These are phyloP conservation scores for Drosophila suboccidentalis DNA, from an alignment of 2,888 invertebrate genomes.

Conservation along the genomic window DNA sequence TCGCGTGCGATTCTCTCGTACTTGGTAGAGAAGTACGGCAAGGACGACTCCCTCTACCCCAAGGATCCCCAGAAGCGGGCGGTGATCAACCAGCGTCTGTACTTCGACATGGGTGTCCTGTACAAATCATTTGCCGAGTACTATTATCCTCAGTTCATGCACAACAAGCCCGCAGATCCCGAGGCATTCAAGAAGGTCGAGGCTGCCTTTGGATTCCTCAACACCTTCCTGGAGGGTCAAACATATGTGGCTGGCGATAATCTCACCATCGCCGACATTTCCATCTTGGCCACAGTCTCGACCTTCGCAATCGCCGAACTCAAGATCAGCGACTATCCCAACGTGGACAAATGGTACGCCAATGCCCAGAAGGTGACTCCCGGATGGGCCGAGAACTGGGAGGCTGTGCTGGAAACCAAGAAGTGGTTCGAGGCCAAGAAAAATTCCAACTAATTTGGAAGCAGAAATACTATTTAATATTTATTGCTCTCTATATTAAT, in stretches of 20 bases:
- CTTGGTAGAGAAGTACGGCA: constrained; percentile 92
- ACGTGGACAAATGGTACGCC: constrained; percentile 88
- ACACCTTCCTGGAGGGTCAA: constrained; percentile 90
- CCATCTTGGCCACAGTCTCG: constrained; percentile 89
- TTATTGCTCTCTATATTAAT: neutral
- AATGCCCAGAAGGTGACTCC: constrained; percentile 87
- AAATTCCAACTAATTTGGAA: neutral
- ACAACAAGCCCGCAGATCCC: constrained; percentile 87
- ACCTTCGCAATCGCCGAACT: constrained; percentile 89
- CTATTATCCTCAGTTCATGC: constrained; percentile 88
- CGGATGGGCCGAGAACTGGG: constrained; percentile 87
- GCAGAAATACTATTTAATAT: neutral
- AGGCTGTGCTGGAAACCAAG: constrained; percentile 86
- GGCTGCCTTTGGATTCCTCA: constrained; percentile 89
- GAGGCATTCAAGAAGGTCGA: constrained; percentile 89
- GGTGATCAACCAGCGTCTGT: constrained; percentile 91
- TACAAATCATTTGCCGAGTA: constrained; percentile 89
- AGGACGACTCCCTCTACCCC: constrained; percentile 90
- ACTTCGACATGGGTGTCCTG: constrained; percentile 92
- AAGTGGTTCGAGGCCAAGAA: constrained; percentile 23
- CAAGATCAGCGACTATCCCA: constrained; percentile 89
- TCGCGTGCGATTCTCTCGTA: constrained; percentile 92
- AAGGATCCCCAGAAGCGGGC: constrained; percentile 91
- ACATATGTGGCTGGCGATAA: constrained; percentile 90
- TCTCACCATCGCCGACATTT: constrained; percentile 92